phyloP scores from a whole-genome alignment of 2,113 vertebrate genomes.

The Ranitomeya variabilis region DNA sequence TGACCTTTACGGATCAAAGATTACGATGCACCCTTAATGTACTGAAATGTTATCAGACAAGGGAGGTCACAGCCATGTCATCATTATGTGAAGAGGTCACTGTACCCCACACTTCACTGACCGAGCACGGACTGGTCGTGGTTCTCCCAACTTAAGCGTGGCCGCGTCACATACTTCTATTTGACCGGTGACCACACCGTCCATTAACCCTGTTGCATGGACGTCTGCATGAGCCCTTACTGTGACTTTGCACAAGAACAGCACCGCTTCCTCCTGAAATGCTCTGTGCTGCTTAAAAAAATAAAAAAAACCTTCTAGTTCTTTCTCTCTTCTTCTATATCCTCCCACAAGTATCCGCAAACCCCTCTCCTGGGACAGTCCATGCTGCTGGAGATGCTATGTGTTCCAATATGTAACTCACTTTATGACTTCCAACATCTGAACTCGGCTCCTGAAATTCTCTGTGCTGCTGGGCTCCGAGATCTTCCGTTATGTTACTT shows the following conservation, averaged over 20 bases:
- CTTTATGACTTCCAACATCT: not conserved
- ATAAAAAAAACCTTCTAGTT: not conserved
- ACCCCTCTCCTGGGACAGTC: not conserved
- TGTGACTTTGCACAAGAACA: not conserved
- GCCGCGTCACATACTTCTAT: too few species aligned
- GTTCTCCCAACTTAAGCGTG: too few species aligned
- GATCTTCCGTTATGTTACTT: not conserved
- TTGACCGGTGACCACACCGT: too few species aligned
- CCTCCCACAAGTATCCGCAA: not conserved
- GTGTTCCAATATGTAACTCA: too few species aligned
- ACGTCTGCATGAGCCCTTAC: too few species aligned
- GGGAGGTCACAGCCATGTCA: too few species aligned
- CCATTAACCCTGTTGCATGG: too few species aligned
- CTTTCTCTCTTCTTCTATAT: not conserved
- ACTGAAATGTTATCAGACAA: not conserved
- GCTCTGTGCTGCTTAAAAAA: not conserved
- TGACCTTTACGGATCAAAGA: not conserved
- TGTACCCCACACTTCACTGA: not conserved
- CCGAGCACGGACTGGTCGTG: too few species aligned
- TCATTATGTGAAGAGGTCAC: too few species aligned
- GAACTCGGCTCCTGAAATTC: not conserved
- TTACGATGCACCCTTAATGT: not conserved
- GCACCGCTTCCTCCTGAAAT: not conserved
- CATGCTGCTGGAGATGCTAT: too few species aligned
- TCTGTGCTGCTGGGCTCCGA: not conserved